phyloP scores from a whole-genome alignment of 2,888 invertebrate species.

The Epinotia nisella region DNA sequence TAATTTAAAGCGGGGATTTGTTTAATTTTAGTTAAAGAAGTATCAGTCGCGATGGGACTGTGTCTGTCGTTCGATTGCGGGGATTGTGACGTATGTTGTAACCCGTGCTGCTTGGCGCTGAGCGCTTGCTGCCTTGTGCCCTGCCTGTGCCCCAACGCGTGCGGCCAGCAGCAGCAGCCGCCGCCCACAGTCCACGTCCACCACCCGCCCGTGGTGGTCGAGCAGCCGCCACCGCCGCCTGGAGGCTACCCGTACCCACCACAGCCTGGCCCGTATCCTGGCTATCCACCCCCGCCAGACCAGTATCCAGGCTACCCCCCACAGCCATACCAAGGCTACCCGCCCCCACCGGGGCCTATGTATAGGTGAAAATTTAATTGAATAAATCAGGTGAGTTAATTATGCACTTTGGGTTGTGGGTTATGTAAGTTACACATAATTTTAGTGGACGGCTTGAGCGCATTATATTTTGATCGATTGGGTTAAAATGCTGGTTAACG shows the following conservation, averaged over 20 bases:
- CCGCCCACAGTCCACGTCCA: conserved; percentile 69
- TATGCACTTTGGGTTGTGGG: conserved; percentile 46
- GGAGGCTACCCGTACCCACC: conserved; percentile 51
- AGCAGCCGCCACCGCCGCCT: conserved; percentile 59
- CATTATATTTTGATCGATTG: neutral
- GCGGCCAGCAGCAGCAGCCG: conserved; percentile 72
- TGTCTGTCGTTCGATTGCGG: conserved; percentile 77
- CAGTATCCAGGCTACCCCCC: conserved; percentile 49
- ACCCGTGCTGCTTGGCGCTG: conserved; percentile 76
- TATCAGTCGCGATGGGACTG: conserved; percentile 68
- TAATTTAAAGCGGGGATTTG: conserved; percentile 31
- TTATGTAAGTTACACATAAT: neutral
- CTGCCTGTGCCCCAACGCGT: conserved; percentile 78
- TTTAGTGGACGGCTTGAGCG: conserved; percentile 60
- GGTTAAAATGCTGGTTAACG: neutral
- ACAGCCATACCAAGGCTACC: conserved; percentile 56
- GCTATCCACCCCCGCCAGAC: conserved; percentile 61
- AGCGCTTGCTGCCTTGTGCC: conserved; percentile 77
- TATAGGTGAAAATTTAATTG: conserved; percentile 61
- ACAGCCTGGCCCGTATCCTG: conserved; percentile 59
- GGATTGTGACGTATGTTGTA: conserved; percentile 74
- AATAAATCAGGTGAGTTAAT: conserved; percentile 50
- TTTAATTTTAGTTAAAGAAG: conserved; percentile 62
- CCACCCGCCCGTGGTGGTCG: conserved; percentile 68
- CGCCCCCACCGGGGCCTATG: conserved; percentile 61